Conservation (phyloP, 2,888 invertebrate species). For the Pristionchus fissidentatus region DNA sequence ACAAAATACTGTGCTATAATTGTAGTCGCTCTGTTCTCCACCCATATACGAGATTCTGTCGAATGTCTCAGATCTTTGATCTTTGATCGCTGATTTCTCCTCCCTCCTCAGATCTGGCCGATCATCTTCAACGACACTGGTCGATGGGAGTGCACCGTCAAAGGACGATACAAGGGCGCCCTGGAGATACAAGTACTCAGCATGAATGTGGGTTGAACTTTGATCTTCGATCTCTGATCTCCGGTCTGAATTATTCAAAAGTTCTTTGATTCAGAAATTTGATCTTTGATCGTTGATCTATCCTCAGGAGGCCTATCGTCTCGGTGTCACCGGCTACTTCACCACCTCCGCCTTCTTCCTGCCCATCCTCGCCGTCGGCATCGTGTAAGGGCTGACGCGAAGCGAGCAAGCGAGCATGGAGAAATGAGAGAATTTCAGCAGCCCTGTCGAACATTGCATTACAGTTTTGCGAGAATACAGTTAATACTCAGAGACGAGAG, state of each 20-base stretch:
- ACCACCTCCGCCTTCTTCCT: constrained; percentile 21
- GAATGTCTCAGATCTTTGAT: neutral
- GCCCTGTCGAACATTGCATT: neutral
- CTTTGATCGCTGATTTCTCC: neutral
- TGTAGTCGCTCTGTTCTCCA: no score
- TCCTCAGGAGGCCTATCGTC: neutral
- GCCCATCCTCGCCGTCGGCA: neutral
- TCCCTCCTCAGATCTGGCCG: constrained; percentile 7
- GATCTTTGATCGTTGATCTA: neutral
- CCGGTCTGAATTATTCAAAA: no score
- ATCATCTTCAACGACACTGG: constrained; percentile 15
- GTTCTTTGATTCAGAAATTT: neutral
- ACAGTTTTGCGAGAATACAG: neutral
- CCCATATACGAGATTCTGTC: no score
- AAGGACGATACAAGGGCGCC: neutral
- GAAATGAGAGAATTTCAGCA: neutral
- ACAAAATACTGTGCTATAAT: no score
- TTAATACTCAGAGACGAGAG: neutral
- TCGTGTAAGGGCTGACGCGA: constrained; percentile 13
- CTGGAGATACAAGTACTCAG: constrained; percentile 29
- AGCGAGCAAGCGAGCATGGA: neutral
- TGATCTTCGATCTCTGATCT: neutral
- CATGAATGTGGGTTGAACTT: constrained; percentile 10
- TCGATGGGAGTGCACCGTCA: constrained; percentile 31
- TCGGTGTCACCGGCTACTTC: constrained; percentile 25